Conservation (phyloP, 2,797 vertebrate genomes). For the Enteromius thamalakanensis region DNA sequence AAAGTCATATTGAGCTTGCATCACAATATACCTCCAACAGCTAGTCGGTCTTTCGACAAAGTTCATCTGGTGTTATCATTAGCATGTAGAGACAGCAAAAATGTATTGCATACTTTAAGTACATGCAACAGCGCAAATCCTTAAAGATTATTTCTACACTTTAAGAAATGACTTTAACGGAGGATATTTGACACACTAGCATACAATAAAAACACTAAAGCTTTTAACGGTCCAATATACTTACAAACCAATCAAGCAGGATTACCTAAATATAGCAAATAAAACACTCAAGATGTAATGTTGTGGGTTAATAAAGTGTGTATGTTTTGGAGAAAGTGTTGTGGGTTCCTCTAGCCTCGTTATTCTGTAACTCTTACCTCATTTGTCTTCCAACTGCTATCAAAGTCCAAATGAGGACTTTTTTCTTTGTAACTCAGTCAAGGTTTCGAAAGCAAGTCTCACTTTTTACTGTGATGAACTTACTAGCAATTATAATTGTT, state of each 20-base stretch:
- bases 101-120: background rate
- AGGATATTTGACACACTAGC: background rate
- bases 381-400: conserved; percentile 68
- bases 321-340: conserved; percentile 28
- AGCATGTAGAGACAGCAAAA: background rate
- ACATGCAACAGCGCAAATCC: background rate
- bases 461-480: background rate
- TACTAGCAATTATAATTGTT: background rate
- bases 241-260: background rate
- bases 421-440: conserved; percentile 46
- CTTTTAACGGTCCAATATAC: background rate
- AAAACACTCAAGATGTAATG: background rate
- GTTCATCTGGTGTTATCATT: background rate
- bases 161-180: background rate
- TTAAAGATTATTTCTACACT: background rate
- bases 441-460: conserved; percentile 66
- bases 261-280: background rate
- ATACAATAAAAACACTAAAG: background rate
- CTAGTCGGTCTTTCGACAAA: background rate
- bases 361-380: conserved; percentile 65
- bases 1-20: background rate
- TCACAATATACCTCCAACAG: background rate
- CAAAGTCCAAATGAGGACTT: conserved; percentile 74
- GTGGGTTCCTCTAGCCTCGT: conserved; percentile 61
- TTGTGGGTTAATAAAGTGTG: conserved; percentile 7